Evolutionary conservation across 2,797 vertebrate genomes (phyloP).

Genomic region (Coranthus polyacanthus): DNA sequence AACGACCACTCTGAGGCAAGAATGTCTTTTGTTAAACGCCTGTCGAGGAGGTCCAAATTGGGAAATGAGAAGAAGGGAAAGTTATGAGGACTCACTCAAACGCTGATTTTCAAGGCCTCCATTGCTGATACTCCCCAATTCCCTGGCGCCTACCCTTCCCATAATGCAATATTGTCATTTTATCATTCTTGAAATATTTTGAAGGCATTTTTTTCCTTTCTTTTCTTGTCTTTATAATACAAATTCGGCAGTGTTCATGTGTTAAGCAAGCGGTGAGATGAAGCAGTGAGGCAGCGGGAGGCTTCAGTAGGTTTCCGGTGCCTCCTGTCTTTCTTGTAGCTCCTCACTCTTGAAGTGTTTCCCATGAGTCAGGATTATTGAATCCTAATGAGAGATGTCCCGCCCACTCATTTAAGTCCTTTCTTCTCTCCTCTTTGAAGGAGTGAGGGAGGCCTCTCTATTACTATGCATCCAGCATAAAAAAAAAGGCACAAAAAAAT

Average conservation of each 20-base stretch:
- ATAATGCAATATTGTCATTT: too few relatives aligned
- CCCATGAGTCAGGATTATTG: constrained; percentile 56
- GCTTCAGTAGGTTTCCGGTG: not conserved
- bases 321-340: constrained; percentile 11
- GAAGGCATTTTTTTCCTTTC: too few relatives aligned
- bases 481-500: not conserved
- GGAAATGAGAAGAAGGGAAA: too few relatives aligned
- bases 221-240: not conserved
- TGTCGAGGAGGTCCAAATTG: too few relatives aligned
- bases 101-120: too few relatives aligned
- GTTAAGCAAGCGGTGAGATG: not conserved
- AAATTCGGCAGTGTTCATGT: not conserved
- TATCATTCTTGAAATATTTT: too few relatives aligned
- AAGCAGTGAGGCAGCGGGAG: constrained; percentile 7
- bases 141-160: too few relatives aligned
- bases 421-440: constrained; percentile 25
- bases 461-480: not conserved
- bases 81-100: too few relatives aligned
- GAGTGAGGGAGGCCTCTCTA: constrained; percentile 6
- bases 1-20: too few relatives aligned
- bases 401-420: constrained; percentile 33
- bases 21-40: too few relatives aligned
- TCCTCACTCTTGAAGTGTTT: constrained; percentile 48
- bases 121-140: too few relatives aligned
- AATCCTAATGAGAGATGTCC: constrained; percentile 38